A percentile compares a stretch with the other conserved stretches of the same genome.
Conservation (phyloP, 2,888 invertebrate species). For the Oxystoma pomonae region DNA sequence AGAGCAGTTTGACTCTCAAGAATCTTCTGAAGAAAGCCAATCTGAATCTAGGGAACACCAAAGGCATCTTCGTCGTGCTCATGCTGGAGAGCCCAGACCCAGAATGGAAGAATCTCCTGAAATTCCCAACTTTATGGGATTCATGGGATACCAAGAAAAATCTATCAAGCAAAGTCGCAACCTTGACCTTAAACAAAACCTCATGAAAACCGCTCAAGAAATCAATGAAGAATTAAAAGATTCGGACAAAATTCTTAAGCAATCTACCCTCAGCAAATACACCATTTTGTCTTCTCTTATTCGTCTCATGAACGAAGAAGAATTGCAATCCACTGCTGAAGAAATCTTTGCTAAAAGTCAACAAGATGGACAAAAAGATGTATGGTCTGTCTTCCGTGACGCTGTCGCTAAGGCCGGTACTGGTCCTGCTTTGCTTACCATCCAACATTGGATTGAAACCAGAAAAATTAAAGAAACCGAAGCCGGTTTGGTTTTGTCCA, state of each 20-base stretch:
- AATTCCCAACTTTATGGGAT: not conserved
- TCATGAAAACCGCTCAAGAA: not conserved
- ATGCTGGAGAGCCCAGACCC: too few species aligned
- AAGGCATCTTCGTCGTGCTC: not conserved
- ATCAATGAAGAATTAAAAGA: not conserved
- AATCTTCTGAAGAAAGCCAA: not conserved
- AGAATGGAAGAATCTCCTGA: not conserved
- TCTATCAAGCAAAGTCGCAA: conserved; percentile 40
- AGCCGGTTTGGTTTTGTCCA: conserved; percentile 57
- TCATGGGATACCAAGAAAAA: conserved; percentile 45
- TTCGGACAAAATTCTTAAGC: conserved; percentile 27
- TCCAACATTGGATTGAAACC: conserved; percentile 57
- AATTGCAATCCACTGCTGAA: conserved; percentile 54
- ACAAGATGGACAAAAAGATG: conserved; percentile 42
- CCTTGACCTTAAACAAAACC: not conserved
- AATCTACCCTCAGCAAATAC: conserved; percentile 61
- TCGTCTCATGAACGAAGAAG: conserved; percentile 58
- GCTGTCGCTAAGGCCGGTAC: conserved; percentile 64
- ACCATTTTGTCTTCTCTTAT: conserved; percentile 56
- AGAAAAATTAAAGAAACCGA: conserved; percentile 51
- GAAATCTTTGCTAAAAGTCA: conserved; percentile 48
- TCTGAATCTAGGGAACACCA: not conserved
- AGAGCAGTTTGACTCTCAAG: not conserved
- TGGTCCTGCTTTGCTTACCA: conserved; percentile 60
- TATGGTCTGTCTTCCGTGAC: conserved; percentile 64